Base-by-base conservation (phyloP, 2,797 vertebrate genomes). In the Sebastes umbrosus region DNA sequence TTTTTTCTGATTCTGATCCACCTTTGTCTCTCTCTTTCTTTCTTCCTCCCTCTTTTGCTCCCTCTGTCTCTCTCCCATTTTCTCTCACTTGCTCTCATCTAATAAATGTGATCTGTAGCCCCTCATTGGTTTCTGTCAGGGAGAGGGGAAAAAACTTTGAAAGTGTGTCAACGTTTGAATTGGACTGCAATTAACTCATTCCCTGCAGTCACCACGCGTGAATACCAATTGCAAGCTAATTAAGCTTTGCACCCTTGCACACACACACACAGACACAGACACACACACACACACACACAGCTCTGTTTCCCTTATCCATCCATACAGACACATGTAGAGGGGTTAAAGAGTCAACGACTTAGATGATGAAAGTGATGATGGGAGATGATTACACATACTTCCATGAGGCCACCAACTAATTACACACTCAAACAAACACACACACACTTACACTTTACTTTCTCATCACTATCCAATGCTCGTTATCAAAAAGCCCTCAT, bases 171-270 rank as follows among this genome's bases (percentile, higher is more conserved):
- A 93, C 90, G 93, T 95, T 95, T 94, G 94, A 96, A 95, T 95
- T 94, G 94, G 92, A 94, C 92, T 90, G 94, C 96, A 96, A 95
- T 96, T 96, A 96, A 95, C 95, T 96, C 91, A 92, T 95, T 96
- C 95, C 95, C 95, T 90, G 88, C 93, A 96, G 95, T 95, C 94
- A 96, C 93, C 88, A 84, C 71, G 90, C 86, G 86, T 94, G 92
- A 94, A 94, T 95, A 94, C 94, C 92, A 94, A 93, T 94, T 91
- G 93, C 92, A 94, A 94, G 93, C 95, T 96, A 96, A 96, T 96
- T 95, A 95, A 92, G 94, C 92, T 89, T 88, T 90, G 83, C 87
- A 87, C 90, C 79, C 90, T 80, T 74, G 76, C 77, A 74, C 77
- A 54, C 67, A 65, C 75, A 31, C 31, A 88, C 76, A 88, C 76